phyloP scores from a whole-genome alignment of 2,797 vertebrate species.

The Sebastes paucispinis region DNA sequence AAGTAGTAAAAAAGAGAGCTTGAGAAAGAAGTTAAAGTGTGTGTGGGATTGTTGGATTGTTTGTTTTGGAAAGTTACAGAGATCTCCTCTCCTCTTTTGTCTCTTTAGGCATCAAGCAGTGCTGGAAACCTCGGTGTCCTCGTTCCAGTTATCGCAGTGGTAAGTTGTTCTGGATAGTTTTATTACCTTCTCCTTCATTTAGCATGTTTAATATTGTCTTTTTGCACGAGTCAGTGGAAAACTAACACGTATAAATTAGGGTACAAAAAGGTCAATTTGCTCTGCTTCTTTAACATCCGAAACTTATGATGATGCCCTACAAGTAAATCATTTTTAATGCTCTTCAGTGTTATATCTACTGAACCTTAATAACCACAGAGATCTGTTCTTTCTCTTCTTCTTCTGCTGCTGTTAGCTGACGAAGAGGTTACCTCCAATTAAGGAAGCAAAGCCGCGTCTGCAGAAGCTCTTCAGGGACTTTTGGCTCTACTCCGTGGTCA shows the following conservation, averaged over 20 bases:
- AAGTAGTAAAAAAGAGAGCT: not conserved
- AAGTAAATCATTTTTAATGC: not conserved
- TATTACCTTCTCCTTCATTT: not conserved
- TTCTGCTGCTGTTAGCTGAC: conserved; percentile 83
- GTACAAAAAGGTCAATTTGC: not conserved
- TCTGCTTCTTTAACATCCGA: not conserved
- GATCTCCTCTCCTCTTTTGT: not conserved
- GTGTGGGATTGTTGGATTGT: not conserved
- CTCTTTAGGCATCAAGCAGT: conserved; percentile 92
- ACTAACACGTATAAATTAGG: not conserved
- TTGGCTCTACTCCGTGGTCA: conserved; percentile 97
- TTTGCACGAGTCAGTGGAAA: not conserved
- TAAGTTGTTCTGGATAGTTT: conserved; percentile 72
- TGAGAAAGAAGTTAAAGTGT: not conserved
- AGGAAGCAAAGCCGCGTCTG: conserved; percentile 93
- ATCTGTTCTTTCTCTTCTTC: not conserved
- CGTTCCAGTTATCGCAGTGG: conserved; percentile 98
- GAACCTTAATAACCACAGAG: not conserved
- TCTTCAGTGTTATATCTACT: not conserved
- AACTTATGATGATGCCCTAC: not conserved
- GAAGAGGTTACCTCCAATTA: conserved; percentile 90
- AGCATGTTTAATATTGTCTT: not conserved
- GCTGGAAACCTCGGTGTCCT: conserved; percentile 99
- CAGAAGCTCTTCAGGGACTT: conserved; percentile 98
- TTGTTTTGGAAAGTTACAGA: not conserved